phyloP scores from a whole-genome alignment of 2,113 vertebrate species.

The Prietella phreatophila region DNA sequence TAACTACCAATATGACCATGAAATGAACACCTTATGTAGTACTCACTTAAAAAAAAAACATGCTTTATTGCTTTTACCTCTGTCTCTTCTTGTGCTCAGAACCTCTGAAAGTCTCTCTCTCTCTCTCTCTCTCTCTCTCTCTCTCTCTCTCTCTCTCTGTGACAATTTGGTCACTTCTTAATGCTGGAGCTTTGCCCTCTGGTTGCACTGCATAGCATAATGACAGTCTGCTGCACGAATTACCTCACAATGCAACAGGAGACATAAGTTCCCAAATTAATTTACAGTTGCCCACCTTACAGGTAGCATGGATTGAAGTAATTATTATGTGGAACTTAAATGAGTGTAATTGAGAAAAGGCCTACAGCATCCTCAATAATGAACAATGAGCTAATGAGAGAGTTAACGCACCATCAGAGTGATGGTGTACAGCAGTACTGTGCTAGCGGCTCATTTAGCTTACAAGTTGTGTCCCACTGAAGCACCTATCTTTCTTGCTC shows the following conservation, averaged over 20 bases:
- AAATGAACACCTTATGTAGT: neutral
- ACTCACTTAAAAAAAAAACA: neutral
- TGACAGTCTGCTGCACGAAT: constrained; percentile 63
- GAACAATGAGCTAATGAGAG: constrained; percentile 73
- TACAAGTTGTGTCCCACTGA: constrained; percentile 58
- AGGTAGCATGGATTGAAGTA: constrained; percentile 78
- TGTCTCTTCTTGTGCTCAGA: constrained; percentile 59
- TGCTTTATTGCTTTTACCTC: constrained; percentile 23
- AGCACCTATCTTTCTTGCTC: constrained; percentile 55
- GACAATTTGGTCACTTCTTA: constrained; percentile 64
- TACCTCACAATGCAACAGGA: constrained; percentile 71
- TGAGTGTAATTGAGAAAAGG: constrained; percentile 76
- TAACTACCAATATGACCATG: neutral
- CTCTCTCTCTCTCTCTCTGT: constrained; percentile 1
- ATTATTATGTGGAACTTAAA: constrained; percentile 75
- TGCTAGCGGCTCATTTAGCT: constrained; percentile 25
- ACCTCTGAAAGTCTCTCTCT: constrained; percentile 55
- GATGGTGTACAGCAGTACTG: constrained; percentile 55
- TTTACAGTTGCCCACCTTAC: constrained; percentile 78
- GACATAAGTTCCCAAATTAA: constrained; percentile 75
- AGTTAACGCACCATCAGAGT: constrained; percentile 63
- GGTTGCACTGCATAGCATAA: constrained; percentile 65
- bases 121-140: neutral
- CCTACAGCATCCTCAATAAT: constrained; percentile 76
- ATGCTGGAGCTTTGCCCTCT: constrained; percentile 65